Base-by-base conservation (phyloP, 2,113 vertebrate species). In the Tonatia bakeri region DNA sequence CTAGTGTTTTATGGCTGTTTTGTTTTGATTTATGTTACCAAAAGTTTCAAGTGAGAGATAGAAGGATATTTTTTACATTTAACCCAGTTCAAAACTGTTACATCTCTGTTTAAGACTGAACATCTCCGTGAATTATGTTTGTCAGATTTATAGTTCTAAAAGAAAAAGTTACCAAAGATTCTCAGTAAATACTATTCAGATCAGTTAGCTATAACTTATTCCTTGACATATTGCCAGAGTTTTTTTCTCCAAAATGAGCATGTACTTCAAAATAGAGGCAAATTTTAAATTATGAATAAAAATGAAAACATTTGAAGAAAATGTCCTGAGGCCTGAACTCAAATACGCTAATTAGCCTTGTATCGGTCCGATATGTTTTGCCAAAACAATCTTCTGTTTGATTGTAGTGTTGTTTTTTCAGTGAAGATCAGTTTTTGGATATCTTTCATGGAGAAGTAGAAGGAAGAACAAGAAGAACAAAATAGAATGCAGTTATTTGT, bases 341-440 rank as follows among this genome's bases (percentile, higher is more conserved):
- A 69, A 79, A 85, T 88, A 86, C 43, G 82, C 72, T 96, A 97
- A 97, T 97, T 90, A 95, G 75, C 87, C 94, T 96, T 96, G 91
- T 94, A 95, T 97, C 94, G 94, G 64, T 84, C 90, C 56, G 84
- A 47, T 61, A 87, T 95, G 59, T 92, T 97, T 97, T 94, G 94
- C 94, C 92, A 95, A 94, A 97, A 81, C 75, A 92, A 92, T 92
- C 83, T 90, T 97, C 47, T 94, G 90, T 84, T 93, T 92, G 76
- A 91, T 91, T 94, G 89, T 89, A 67, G 69, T 93, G 64, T 91
- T 97, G 89, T 96, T 94, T 94, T n/a, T 95, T 87, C 87, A 92
- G 64, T 14, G 65, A 90, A 90, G 80, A 92, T 87, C 64, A 72
- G 50, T 47, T 94, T 96, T 96, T 96, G 90, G 92, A 87, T 84